These are phyloP conservation scores for Tachina grossa DNA, from an alignment of 2,888 invertebrate genomes.

Conservation along the genomic window DNA sequence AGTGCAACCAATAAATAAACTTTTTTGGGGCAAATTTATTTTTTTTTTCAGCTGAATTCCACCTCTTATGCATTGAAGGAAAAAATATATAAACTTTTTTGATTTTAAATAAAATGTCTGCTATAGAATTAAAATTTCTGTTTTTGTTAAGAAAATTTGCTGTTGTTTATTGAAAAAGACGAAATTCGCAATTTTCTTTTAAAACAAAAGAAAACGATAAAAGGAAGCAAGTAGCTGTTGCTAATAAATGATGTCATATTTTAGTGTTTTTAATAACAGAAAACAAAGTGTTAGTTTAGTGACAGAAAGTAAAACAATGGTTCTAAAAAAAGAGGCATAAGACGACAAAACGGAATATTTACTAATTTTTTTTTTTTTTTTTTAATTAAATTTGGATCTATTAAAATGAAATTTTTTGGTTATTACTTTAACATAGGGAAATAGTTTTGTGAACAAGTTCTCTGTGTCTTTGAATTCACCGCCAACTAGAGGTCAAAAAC, in stretches of 20 bases:
- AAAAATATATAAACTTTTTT: not conserved
- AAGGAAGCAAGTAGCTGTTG: not conserved
- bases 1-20: conserved; percentile 42
- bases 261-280: not conserved
- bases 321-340: not conserved
- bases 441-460: too few relatives aligned
- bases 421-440: too few relatives aligned
- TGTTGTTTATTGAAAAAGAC: not conserved
- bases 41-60: not conserved
- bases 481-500: too few relatives aligned
- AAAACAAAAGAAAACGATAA: not conserved
- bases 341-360: not conserved
- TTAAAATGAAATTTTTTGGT: too few relatives aligned
- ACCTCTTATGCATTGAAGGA: not conserved
- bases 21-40: not conserved
- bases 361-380: not conserved
- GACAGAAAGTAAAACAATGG: not conserved
- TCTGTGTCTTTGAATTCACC: too few relatives aligned
- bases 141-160: not conserved
- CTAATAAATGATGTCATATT: conserved; percentile 12
- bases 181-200: not conserved
- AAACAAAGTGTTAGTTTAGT: not conserved
- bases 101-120: not conserved
- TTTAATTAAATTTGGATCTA: too few relatives aligned
- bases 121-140: conserved; percentile 10